Percentiles rank a stretch among this genome's conserved stretches.
Conservation (phyloP, 2,888 invertebrate genomes). For the Acrobasis repandana region DNA sequence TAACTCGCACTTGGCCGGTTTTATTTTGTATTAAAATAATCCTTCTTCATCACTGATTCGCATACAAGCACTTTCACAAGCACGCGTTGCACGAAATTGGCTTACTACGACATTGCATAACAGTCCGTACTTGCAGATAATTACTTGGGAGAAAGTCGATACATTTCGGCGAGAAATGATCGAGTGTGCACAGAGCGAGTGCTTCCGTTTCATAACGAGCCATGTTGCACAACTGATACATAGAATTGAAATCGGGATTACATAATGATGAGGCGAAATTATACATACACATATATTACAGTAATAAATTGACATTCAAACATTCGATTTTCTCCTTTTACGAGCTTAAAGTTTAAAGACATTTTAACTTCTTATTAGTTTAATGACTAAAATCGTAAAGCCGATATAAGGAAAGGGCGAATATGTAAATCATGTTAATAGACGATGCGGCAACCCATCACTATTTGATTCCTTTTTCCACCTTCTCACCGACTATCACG, state of each 20-base stretch:
- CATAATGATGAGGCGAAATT: slow-evolving; percentile 38
- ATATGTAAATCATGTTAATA: no score
- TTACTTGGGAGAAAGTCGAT: slow-evolving; percentile 73
- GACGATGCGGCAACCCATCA: no score
- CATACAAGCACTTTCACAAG: slow-evolving; percentile 51
- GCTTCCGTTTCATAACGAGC: slow-evolving; percentile 60
- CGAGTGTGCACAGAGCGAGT: slow-evolving; percentile 55
- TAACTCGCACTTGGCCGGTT: no score
- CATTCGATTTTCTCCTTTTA: slow-evolving; percentile 23
- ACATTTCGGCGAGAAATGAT: slow-evolving; percentile 71
- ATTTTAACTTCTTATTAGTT: no score
- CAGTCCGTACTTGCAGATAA: slow-evolving; percentile 47
- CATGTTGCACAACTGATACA: slow-evolving; percentile 48
- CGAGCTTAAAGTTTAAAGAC: neutral
- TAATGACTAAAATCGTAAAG: no score
- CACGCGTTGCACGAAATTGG: slow-evolving; percentile 47
- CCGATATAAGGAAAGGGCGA: no score
- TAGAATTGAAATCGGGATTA: slow-evolving; percentile 40
- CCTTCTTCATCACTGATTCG: slow-evolving; percentile 37
- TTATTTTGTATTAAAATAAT: slow-evolving; percentile 27
- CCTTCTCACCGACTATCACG: no score
- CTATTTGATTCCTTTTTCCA: no score
- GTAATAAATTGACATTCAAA: slow-evolving; percentile 25
- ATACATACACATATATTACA: slow-evolving; percentile 26
- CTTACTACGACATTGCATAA: slow-evolving; percentile 55